Evolutionary conservation across 2,888 invertebrate species (phyloP).

Genomic region (Dasysyrphus albostriatus): DNA sequence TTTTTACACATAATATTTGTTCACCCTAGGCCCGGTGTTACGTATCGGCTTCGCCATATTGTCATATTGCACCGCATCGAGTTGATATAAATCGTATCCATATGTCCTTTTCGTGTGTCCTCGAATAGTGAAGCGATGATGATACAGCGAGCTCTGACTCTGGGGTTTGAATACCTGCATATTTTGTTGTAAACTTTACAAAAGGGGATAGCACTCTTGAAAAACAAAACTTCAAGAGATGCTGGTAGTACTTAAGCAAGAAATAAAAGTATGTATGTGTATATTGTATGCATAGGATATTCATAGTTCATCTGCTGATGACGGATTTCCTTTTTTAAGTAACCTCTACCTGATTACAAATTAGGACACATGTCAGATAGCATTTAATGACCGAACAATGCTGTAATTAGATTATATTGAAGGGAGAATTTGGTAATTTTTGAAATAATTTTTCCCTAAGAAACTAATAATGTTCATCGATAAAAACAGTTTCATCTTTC

Average conservation of each 20-base stretch:
- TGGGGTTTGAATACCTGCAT: conserved; percentile 26
- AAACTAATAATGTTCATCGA: not conserved
- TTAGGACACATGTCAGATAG: not conserved
- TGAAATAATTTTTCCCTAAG: not conserved
- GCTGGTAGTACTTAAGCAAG: conserved; percentile 40
- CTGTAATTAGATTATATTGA: conserved; percentile 1
- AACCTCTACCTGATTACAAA: conserved; percentile 5
- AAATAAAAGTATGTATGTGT: not conserved
- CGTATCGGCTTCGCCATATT: conserved; percentile 68
- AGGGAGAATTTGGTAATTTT: not conserved
- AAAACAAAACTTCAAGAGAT: conserved; percentile 13
- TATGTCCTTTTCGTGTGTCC: not conserved
- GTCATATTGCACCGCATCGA: conserved; percentile 40
- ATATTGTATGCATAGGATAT: not conserved
- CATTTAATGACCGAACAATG: not conserved
- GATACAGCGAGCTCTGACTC: not conserved
- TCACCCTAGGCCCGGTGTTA: conserved; percentile 68
- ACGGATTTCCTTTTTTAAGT: conserved; percentile 3
- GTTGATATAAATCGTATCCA: conserved; percentile 18
- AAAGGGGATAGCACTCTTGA: conserved; percentile 2
- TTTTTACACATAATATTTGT: conserved; percentile 48
- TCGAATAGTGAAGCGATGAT: not conserved
- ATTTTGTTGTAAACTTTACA: not conserved
- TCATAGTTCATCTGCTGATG: conserved; percentile 35
- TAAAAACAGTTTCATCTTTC: not conserved